These are phyloP conservation scores for Phoebastria nigripes DNA, from an alignment of 2,797 vertebrate genomes.

Conservation along the genomic window DNA sequence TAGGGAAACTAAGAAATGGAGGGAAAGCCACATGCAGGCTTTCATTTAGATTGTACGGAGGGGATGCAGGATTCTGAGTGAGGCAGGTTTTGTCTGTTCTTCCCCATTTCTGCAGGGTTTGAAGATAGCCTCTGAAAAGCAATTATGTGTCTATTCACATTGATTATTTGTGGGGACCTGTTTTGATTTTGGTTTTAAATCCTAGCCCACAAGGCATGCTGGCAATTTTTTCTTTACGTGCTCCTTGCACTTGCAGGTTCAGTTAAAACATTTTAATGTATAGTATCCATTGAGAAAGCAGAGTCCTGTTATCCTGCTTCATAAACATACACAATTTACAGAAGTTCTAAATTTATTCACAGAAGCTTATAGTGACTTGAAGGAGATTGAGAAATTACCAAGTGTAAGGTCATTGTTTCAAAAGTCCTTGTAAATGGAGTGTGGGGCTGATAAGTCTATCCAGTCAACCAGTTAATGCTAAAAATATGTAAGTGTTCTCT, in stretches of 20 bases:
- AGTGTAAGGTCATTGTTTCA: neutral
- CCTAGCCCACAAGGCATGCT: neutral
- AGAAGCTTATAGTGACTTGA: neutral
- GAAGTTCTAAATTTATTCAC: neutral
- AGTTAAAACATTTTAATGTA: neutral
- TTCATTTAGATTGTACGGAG: neutral
- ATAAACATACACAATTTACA: neutral
- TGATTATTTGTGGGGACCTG: neutral
- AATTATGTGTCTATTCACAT: neutral
- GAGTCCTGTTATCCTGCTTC: neutral
- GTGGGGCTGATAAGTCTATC: neutral
- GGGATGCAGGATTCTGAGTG: neutral
- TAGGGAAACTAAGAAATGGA: neutral
- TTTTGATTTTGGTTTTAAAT: neutral
- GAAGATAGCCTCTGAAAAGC: neutral
- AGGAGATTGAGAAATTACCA: neutral
- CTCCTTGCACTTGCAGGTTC: neutral
- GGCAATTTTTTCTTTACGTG: neutral
- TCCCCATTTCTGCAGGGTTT: neutral
- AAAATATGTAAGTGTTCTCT: neutral
- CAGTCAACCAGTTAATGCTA: neutral
- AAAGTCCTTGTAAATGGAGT: neutral
- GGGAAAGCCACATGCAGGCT: neutral
- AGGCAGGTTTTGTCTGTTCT: neutral
- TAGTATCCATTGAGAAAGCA: neutral